A percentile compares a stretch with the other conserved stretches of the same genome.
These are phyloP conservation scores for Verasper variegatus DNA, from an alignment of 2,113 vertebrate genomes.

Conservation along the genomic window DNA sequence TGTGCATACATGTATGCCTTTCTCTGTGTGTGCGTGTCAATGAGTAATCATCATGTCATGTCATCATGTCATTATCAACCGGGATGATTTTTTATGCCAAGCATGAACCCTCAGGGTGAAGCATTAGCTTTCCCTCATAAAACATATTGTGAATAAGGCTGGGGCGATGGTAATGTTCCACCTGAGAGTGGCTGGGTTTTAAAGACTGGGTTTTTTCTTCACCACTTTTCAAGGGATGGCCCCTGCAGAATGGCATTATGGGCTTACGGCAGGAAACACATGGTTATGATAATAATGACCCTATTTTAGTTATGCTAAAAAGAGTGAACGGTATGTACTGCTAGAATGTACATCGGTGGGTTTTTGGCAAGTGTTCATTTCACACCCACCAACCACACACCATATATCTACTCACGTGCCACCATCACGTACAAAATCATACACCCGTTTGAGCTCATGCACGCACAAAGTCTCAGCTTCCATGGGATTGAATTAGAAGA, in stretches of 20 bases:
- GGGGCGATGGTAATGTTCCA: conserved; percentile 23
- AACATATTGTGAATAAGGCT: conserved; percentile 28
- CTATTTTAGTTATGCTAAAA: conserved; percentile 12
- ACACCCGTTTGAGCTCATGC: conserved; percentile 18
- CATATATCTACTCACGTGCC: conserved; percentile 1
- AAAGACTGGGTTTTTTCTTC: background rate
- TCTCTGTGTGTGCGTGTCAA: conserved; percentile 16
- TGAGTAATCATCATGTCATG: conserved; percentile 38
- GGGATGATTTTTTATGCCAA: conserved; percentile 37
- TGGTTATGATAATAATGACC: conserved; percentile 27
- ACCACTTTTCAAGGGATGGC: conserved; percentile 13
- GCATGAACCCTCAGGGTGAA: conserved; percentile 23
- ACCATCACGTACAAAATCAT: conserved; percentile 15
- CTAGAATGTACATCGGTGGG: background rate
- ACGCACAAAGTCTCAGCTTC: background rate
- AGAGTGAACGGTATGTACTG: conserved; percentile 3
- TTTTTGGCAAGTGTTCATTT: conserved; percentile 21
- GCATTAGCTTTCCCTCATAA: conserved; percentile 54
- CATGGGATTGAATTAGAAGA: conserved; percentile 53
- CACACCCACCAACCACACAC: conserved; percentile 22
- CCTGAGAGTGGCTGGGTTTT: background rate
- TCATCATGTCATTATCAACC: too few relatives aligned
- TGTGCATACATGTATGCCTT: conserved; percentile 5
- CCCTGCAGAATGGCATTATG: background rate
- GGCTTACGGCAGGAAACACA: conserved; percentile 48